phyloP scores from a whole-genome alignment of 2,888 invertebrate genomes.

The Folsomia manolachei region DNA sequence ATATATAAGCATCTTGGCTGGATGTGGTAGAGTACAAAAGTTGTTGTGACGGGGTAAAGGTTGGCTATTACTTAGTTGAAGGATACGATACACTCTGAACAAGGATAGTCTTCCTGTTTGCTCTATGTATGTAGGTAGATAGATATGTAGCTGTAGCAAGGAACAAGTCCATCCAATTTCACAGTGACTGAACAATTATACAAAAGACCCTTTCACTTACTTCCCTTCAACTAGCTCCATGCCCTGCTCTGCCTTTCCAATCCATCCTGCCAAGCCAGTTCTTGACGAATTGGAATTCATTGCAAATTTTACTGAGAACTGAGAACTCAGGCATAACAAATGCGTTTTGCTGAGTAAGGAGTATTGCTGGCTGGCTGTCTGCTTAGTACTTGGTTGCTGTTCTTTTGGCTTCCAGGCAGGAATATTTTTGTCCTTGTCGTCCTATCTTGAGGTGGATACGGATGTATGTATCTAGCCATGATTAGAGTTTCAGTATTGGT shows the following conservation, averaged over 20 bases:
- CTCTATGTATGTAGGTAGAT: no score
- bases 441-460: no score
- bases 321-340: conserved; percentile 11
- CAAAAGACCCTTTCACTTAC: conserved; percentile 11
- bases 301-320: conserved; percentile 1
- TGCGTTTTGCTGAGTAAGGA: conserved; percentile 10
- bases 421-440: neutral
- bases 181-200: conserved; percentile 14
- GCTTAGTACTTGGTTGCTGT: no score
- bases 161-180: conserved; percentile 11
- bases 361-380: conserved; percentile 6
- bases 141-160: no score
- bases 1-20: conserved; percentile 1
- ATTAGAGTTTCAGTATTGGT: neutral
- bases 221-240: conserved; percentile 15
- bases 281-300: conserved; percentile 14
- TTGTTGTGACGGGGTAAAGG: neutral
- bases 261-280: conserved; percentile 4
- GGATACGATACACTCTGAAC: neutral
- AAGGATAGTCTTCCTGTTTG: neutral
- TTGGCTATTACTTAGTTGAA: neutral
- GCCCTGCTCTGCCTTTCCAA: conserved; percentile 15
- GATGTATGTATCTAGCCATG: neutral
- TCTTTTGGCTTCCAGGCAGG: neutral
- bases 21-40: neutral